These are phyloP conservation scores for Pseudanteris insignis DNA, from an alignment of 2,888 invertebrate species.

Conservation along the genomic window DNA sequence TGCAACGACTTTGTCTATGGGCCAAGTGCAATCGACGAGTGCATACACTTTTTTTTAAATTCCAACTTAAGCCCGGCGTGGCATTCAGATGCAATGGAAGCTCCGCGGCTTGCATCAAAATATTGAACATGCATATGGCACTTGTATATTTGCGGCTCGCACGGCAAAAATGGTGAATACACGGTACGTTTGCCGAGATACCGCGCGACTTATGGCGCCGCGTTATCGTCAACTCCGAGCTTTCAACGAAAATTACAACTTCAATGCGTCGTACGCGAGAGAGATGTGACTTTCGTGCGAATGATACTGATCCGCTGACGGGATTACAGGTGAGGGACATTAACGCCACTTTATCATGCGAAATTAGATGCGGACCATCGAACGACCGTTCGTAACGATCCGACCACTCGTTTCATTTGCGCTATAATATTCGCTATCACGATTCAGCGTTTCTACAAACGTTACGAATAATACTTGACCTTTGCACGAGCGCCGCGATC, in stretches of 20 bases:
- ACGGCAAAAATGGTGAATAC: slow-evolving; percentile 36
- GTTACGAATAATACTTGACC: too few relatives aligned
- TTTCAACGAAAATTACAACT: slow-evolving; percentile 51
- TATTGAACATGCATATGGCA: slow-evolving; percentile 42
- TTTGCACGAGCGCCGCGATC: too few relatives aligned
- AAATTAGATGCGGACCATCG: slow-evolving; percentile 30
- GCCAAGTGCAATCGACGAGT: too few relatives aligned
- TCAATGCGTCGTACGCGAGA: slow-evolving; percentile 42
- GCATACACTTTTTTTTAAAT: too few relatives aligned
- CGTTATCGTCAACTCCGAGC: slow-evolving; percentile 47
- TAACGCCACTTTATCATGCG: slow-evolving; percentile 26
- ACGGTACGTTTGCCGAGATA: slow-evolving; percentile 44
- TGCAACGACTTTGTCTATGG: too few relatives aligned
- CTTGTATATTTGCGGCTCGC: slow-evolving; percentile 44
- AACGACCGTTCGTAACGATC: slow-evolving; percentile 26
- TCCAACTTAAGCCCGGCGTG: too few relatives aligned
- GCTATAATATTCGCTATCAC: slow-evolving; percentile 31
- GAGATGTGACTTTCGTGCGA: slow-evolving; percentile 38
- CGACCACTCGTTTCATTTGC: slow-evolving; percentile 19
- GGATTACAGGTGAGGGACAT: slow-evolving; percentile 25
- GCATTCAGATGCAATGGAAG: too few relatives aligned
- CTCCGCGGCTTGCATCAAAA: slow-evolving; percentile 45
- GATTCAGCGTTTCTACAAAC: too few relatives aligned
- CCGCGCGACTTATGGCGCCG: slow-evolving; percentile 45
- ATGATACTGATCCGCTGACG: slow-evolving; percentile 36